Conservation (phyloP, 2,888 invertebrate genomes). For the Baronia brevicornis region DNA sequence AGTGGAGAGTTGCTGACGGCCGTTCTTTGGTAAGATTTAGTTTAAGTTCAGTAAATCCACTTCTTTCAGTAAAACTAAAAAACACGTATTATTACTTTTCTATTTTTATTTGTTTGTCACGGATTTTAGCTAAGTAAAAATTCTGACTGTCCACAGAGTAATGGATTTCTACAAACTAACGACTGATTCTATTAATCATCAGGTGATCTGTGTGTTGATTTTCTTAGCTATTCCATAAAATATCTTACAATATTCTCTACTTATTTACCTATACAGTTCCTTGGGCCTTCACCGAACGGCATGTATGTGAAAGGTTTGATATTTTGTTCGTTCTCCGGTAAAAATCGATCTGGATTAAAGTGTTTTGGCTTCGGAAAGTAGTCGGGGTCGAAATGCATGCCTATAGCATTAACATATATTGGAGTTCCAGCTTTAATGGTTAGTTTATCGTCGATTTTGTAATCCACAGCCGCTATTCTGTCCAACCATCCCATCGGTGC, state of each 20-base stretch:
- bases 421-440: conserved; percentile 18
- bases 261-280: conserved; percentile 71
- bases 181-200: no score
- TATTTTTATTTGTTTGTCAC: no score
- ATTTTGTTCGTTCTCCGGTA: conserved; percentile 13
- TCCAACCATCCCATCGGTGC: conserved; percentile 21
- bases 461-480: conserved; percentile 15
- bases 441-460: conserved; percentile 20
- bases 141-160: no score
- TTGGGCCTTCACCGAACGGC: conserved; percentile 27
- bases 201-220: no score
- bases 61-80: no score
- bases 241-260: background rate
- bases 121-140: no score
- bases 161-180: no score
- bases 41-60: no score
- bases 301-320: conserved; percentile 17
- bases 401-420: conserved; percentile 18
- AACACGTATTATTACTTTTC: no score
- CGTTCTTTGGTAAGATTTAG: no score
- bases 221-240: no score
- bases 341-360: conserved; percentile 20
- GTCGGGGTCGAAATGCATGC: conserved; percentile 19
- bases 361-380: conserved; percentile 17
- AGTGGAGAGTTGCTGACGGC: no score